Evolutionary conservation across 1,140 invertebrate genomes (phyloP), one percentile per base, ranked within the genome.

Genomic region (Drosophila parabipectinata): DNA sequence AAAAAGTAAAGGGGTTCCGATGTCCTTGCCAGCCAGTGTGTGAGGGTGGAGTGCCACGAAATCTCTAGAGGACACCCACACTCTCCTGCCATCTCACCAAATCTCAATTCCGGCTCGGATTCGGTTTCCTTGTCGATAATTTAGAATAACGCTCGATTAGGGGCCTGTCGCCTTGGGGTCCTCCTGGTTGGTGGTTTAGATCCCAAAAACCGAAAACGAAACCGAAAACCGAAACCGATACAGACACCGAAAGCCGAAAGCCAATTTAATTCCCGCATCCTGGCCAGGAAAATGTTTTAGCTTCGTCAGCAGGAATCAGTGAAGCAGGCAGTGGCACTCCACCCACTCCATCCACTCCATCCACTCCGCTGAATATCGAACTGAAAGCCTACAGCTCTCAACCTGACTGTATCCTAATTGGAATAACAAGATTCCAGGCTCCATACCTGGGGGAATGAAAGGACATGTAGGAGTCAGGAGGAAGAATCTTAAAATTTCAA

Each of bases 1-100:
- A 62, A 64, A 55, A 77, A 64, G 60, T 51, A 55, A 77, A 64
- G 60, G 60, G 58, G 50, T 61, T 50, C 26, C 4, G 26, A 28
- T 28, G 26, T 28, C 26, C 26, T 28, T 28, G 26, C 26, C 26
- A 28, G 39, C n/a, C 47, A 73, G 44, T 14, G 71, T 67, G 71
- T 67, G 72, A 44, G 48, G 30, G 24, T 50, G 47, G 12, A 28
- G 30, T 28, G 14, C n/a, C 14, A 12, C 14, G 9, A 4, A 37
- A 12, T 37, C 34, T 37, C 34, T 37, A 3, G 34, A 74, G 59
- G 59, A 74, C 61, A 63, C 52, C 14, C 60, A 37, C 26, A 60
- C 53, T 71, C 37, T 71, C 51, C 9, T n/a, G 34, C 37, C 51
- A 50, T 44, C 44, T 37, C 58, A 28, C 26, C 26, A 28, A 28